A percentile compares a stretch with the other conserved stretches of the same genome.
These are phyloP conservation scores for Grammomys surdaster DNA, from an alignment of 2,113 vertebrate genomes.

Conservation along the genomic window DNA sequence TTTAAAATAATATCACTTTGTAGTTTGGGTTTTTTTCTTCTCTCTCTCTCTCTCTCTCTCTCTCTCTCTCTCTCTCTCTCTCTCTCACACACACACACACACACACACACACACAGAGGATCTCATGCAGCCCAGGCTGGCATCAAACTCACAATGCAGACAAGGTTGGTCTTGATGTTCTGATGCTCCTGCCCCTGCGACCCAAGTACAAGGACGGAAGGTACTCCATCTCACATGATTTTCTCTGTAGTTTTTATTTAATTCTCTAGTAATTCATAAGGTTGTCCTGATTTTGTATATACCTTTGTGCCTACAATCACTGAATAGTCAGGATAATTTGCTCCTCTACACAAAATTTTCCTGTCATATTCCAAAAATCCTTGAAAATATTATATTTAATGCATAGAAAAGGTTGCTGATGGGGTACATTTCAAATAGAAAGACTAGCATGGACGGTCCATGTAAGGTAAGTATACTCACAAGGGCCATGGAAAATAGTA, in stretches of 20 bases:
- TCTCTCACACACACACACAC: too few species aligned
- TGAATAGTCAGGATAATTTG: background rate
- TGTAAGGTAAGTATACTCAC: background rate
- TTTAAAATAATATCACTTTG: background rate
- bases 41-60: background rate
- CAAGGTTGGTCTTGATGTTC: background rate
- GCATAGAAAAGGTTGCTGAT: background rate
- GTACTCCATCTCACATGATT: background rate
- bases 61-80: background rate
- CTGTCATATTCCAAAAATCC: background rate
- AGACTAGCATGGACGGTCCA: background rate
- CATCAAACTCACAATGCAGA: background rate
- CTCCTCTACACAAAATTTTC: background rate
- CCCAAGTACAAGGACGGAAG: background rate
- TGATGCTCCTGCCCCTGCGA: background rate
- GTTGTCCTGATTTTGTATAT: background rate
- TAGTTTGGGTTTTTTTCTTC: background rate
- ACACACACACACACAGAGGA: background rate
- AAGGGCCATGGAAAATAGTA: background rate
- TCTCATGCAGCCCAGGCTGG: background rate
- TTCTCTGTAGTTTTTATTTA: background rate
- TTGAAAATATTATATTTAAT: background rate
- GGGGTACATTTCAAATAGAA: background rate
- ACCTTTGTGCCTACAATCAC: background rate
- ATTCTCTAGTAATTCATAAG: background rate